These are phyloP conservation scores for Tyria jacobaeae DNA, from an alignment of 2,888 invertebrate species.

Conservation along the genomic window DNA sequence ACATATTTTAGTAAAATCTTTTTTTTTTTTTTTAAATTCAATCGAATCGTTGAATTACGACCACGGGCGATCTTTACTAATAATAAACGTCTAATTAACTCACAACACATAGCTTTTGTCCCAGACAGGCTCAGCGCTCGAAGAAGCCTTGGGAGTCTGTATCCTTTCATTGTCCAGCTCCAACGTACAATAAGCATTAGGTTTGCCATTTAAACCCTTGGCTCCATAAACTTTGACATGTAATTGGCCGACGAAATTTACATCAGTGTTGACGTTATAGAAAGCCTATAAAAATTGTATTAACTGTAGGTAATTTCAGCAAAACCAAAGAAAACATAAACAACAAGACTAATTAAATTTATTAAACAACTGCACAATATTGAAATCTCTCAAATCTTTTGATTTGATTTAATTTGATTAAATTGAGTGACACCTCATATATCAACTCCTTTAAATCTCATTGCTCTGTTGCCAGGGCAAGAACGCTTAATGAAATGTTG, in stretches of 20 bases:
- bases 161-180: constrained; percentile 77
- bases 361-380: no score
- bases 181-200: constrained; percentile 71
- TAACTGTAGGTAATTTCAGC: background rate
- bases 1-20: no score
- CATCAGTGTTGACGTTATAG: constrained; percentile 56
- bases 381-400: no score
- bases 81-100: constrained; percentile 50
- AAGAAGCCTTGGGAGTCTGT: constrained; percentile 64
- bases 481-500: no score
- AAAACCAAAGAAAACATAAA: background rate
- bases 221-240: constrained; percentile 71
- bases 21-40: no score
- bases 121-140: constrained; percentile 67
- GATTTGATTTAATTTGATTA: no score
- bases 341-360: no score
- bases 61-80: no score
- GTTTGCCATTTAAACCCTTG: constrained; percentile 66
- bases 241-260: constrained; percentile 70
- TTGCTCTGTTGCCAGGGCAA: no score
- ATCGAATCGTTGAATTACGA: no score
- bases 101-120: constrained; percentile 76
- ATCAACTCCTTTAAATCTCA: no score
- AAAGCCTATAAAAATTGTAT: constrained; percentile 53
- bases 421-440: no score